Conservation (phyloP, 2,888 invertebrate genomes). For the Epistrophe eligans region DNA sequence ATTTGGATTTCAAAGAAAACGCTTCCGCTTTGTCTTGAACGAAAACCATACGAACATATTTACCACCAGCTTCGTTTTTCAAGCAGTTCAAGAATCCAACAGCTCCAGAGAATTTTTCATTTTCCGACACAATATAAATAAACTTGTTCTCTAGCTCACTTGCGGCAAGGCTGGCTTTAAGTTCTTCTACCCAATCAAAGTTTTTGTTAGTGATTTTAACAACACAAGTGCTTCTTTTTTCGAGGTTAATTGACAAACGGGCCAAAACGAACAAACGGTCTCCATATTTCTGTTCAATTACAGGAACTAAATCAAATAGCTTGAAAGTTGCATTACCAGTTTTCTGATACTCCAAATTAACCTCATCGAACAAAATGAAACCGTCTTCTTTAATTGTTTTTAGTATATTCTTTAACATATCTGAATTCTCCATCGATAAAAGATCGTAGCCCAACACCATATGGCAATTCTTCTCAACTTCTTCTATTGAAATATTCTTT, state of each 20-base stretch:
- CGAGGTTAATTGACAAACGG: conserved; percentile 82
- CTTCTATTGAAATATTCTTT: conserved; percentile 86
- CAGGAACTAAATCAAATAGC: conserved; percentile 84
- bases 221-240: conserved; percentile 84
- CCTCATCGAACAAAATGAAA: conserved; percentile 90
- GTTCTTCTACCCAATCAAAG: conserved; percentile 91
- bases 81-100: conserved; percentile 96
- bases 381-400: conserved; percentile 88
- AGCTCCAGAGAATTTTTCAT: conserved; percentile 89
- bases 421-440: conserved; percentile 86
- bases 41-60: conserved; percentile 89
- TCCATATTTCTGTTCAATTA: conserved; percentile 87
- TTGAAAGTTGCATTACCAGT: conserved; percentile 83
- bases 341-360: conserved; percentile 83
- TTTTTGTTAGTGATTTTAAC: conserved; percentile 88
- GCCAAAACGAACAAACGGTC: conserved; percentile 88
- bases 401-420: conserved; percentile 86
- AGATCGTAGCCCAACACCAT: conserved; percentile 88
- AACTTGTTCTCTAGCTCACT: conserved; percentile 86
- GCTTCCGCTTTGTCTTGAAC: conserved; percentile 87
- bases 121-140: conserved; percentile 89
- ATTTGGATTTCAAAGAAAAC: conserved; percentile 86
- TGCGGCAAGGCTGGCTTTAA: conserved; percentile 90
- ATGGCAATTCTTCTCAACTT: conserved; percentile 89
- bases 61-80: conserved; percentile 93